Conservation (phyloP, 2,797 vertebrate species). For the Numenius phaeopus region DNA sequence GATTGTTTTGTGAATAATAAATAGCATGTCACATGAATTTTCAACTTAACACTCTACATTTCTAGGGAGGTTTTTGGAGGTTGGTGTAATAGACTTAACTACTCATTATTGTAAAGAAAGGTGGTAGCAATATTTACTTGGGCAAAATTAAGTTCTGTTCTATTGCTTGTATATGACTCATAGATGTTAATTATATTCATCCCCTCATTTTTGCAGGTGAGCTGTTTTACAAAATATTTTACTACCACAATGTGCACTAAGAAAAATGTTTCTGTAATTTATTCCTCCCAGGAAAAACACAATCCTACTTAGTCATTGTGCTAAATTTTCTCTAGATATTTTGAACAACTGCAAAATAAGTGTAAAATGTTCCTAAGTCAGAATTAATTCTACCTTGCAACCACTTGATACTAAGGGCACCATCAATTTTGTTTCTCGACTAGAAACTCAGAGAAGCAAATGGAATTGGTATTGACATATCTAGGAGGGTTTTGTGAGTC, state of each 20-base stretch:
- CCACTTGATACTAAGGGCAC: neutral
- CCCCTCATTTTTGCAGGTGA: neutral
- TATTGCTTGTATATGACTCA: neutral
- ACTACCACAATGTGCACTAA: neutral
- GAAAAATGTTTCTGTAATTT: neutral
- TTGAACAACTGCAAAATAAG: neutral
- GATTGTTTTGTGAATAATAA: neutral
- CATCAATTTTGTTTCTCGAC: neutral
- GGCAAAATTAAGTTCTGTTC: neutral
- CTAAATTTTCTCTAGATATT: neutral
- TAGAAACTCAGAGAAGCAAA: neutral
- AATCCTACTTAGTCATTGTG: neutral
- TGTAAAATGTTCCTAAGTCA: neutral
- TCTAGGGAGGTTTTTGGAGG: neutral
- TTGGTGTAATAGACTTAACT: neutral
- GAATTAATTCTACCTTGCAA: neutral
- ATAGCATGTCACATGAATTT: neutral
- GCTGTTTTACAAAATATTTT: constrained; percentile 1
- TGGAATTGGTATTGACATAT: neutral
- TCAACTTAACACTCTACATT: neutral
- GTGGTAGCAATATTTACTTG: neutral
- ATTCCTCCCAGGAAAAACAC: neutral
- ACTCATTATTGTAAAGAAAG: neutral
- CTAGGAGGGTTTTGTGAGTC: neutral
- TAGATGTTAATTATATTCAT: neutral